Evolutionary conservation across 2,888 invertebrate genomes (phyloP), one percentile per base, ranked within the genome.

Genomic region (Atrina japonica): DNA sequence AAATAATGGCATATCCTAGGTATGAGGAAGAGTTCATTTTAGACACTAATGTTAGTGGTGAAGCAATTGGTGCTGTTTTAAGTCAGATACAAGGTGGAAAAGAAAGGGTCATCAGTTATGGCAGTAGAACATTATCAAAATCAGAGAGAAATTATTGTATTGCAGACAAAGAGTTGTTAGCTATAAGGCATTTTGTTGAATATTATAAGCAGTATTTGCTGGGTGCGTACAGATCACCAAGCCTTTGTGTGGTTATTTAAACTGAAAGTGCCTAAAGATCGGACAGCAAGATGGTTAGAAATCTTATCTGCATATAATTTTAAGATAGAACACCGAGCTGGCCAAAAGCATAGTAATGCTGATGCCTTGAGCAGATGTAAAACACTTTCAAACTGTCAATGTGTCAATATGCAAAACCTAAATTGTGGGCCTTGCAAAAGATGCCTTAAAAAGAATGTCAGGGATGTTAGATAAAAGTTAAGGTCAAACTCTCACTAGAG

Each of bases 1-100:
- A 67, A 11, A 40, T 72, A 11, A 59, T 76, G 70, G 76, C 68
- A 2, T 73, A 71, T 64, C 77, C 78, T 0, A 25, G 66, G 21
- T 45, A 60, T 49, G 53, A 63, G 23, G 66, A 59, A 29, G 41
- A 50, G 21, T 77, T 66, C 47, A 61, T 64, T 1, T 29, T 77
- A 21, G 70, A 77, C 35, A 66, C 64, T n/a, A 72, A 77, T 41
- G 74, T 74, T 7, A 59, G 63, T 35, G 66, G 47, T 11, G 58
- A 74, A 64, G 74, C 70, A 70, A 73, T 79, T 14, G 71, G 77
- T 5, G 73, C 69, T 27, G 78, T 78, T 0, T 35, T 77, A 2
- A 70, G 68, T 2, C 25, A 60, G 7, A 49, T 61, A 7, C 30
- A 49, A 30, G 61, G 49, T 30, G 49, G 61, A 7, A 47, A 49